phyloP scores from a whole-genome alignment of 2,113 vertebrate genomes.

The Indicator indicator region DNA sequence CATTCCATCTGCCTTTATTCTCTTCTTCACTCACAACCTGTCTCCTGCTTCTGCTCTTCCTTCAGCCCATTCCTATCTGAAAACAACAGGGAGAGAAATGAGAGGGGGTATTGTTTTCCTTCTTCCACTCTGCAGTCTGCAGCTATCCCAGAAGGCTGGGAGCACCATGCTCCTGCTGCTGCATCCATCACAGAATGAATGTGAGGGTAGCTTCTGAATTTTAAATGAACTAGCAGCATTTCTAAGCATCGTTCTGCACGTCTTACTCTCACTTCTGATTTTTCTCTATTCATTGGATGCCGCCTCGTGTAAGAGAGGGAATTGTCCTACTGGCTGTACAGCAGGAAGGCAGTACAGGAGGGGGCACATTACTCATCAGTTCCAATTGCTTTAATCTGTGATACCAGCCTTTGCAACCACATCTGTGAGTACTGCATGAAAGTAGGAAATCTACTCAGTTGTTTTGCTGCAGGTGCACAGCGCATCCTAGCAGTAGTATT shows the following conservation, averaged over 20 bases:
- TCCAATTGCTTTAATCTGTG: neutral
- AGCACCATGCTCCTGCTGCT: neutral
- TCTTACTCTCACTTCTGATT: neutral
- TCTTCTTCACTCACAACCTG: neutral
- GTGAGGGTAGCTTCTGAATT: neutral
- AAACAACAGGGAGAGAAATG: neutral
- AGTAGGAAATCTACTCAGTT: neutral
- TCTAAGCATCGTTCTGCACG: accelerated
- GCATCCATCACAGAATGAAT: neutral
- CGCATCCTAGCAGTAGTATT: neutral
- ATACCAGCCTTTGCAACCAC: neutral
- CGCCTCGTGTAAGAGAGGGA: neutral
- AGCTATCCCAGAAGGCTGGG: neutral
- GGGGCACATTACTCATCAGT: neutral
- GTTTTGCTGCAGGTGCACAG: neutral
- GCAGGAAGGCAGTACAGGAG: neutral
- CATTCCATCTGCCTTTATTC: neutral
- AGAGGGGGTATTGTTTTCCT: neutral
- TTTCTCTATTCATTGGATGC: neutral
- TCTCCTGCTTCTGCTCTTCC: neutral
- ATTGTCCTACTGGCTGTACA: neutral
- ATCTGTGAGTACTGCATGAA: neutral
- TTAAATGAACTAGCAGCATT: neutral
- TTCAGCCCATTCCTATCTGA: neutral
- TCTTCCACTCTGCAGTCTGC: neutral